Conservation (phyloP, 2,797 vertebrate genomes). For the Ceryle rudis region DNA sequence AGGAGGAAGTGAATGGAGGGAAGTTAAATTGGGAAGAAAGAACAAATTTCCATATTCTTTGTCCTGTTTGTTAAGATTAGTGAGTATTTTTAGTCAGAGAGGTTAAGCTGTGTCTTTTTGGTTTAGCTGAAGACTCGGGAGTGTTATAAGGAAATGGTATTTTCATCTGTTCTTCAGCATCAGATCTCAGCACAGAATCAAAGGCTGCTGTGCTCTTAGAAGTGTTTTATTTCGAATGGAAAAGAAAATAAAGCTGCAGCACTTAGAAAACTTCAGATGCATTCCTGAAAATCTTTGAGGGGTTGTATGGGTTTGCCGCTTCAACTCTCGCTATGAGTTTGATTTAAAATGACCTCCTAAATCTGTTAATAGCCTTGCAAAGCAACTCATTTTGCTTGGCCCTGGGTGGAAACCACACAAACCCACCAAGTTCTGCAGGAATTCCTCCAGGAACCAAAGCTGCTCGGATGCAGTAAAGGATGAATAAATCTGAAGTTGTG, state of each 20-base stretch:
- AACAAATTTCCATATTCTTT: slow-evolving; percentile 23
- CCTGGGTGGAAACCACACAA: background rate
- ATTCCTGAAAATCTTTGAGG: slow-evolving; percentile 57
- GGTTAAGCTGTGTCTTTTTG: slow-evolving; percentile 13
- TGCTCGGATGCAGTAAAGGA: background rate
- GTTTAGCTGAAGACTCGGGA: slow-evolving; percentile 9
- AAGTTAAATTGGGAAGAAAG: background rate
- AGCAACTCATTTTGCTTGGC: background rate
- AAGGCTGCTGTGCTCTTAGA: slow-evolving; percentile 21
- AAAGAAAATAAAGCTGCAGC: slow-evolving; percentile 60
- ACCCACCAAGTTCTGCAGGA: background rate
- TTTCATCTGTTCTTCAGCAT: slow-evolving; percentile 42
- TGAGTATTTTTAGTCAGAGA: background rate
- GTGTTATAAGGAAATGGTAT: slow-evolving; percentile 18
- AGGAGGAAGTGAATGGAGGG: background rate
- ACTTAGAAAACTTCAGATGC: slow-evolving; percentile 31
- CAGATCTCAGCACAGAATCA: slow-evolving; percentile 29
- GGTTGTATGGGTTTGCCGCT: slow-evolving; percentile 17
- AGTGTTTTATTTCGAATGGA: slow-evolving; percentile 32
- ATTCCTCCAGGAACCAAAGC: slow-evolving; percentile 4
- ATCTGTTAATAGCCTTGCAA: slow-evolving; percentile 29
- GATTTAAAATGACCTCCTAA: slow-evolving; percentile 45
- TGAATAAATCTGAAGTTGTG: background rate
- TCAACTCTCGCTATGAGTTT: slow-evolving; percentile 20
- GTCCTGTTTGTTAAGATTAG: background rate